Evolutionary conservation across 2,888 invertebrate genomes (phyloP).

Genomic region (Lapara coniferarum): DNA sequence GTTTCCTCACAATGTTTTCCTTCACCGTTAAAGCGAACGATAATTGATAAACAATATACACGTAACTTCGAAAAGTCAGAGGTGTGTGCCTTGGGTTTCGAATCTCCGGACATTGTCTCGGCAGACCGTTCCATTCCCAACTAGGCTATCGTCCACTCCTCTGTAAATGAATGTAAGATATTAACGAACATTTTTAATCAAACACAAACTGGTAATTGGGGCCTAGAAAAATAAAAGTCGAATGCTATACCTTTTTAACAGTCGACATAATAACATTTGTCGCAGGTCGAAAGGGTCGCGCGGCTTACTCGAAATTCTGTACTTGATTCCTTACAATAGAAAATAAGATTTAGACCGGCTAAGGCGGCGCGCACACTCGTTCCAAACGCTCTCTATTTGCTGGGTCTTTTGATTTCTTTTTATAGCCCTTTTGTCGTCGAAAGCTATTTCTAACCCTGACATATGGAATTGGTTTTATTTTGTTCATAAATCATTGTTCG

Average conservation of each 20-base stretch:
- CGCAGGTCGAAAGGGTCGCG: constrained; percentile 6
- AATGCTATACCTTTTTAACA: background rate
- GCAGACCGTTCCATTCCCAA: no score
- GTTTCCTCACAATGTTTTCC: no score
- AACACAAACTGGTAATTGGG: background rate
- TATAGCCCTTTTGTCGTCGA: constrained; percentile 11
- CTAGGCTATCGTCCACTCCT: no score
- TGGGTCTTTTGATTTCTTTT: constrained; percentile 16
- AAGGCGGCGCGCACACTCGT: constrained; percentile 4
- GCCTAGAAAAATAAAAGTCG: constrained; percentile 3
- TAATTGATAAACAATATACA: no score
- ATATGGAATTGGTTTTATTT: constrained; percentile 6
- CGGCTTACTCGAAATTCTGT: constrained; percentile 16
- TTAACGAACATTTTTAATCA: background rate
- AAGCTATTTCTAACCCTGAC: constrained; percentile 9
- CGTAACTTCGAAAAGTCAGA: no score
- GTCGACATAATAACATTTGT: constrained; percentile 17
- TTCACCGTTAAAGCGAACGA: no score
- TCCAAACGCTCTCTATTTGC: constrained; percentile 6
- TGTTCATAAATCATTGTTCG: constrained; percentile 10
- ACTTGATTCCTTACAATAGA: constrained; percentile 19
- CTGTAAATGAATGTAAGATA: background rate
- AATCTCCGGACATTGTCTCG: no score
- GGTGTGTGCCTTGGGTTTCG: no score
- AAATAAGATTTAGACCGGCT: constrained; percentile 16